phyloP scores from a whole-genome alignment of 1,140 invertebrate genomes.

The Drosophila sturtevanti region DNA sequence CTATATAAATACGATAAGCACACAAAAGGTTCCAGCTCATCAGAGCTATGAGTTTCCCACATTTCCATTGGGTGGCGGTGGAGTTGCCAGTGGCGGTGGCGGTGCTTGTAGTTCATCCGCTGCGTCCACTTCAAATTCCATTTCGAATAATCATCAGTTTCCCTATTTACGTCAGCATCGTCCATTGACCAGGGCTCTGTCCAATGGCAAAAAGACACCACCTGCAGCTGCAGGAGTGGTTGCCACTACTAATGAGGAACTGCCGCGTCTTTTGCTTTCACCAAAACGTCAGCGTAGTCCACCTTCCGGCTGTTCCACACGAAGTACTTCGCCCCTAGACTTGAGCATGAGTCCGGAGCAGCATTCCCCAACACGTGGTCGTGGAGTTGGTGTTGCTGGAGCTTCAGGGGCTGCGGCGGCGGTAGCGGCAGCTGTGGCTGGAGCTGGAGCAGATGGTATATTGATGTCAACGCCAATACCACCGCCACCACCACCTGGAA shows the following conservation, averaged over 20 bases:
- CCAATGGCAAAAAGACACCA: constrained; percentile 67
- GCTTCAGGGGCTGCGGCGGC: constrained; percentile 25
- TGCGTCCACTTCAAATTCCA: constrained; percentile 34
- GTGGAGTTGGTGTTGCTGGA: constrained; percentile 52
- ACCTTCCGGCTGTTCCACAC: constrained; percentile 78
- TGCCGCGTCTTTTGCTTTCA: constrained; percentile 66
- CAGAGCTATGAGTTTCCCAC: constrained; percentile 84
- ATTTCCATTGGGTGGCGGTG: constrained; percentile 62
- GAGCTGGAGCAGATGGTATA: not conserved
- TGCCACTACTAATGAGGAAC: constrained; percentile 1
- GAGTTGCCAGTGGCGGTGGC: not conserved
- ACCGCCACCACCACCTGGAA: constrained; percentile 23
- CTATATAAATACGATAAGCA: constrained; percentile 86
- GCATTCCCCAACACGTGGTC: constrained; percentile 59
- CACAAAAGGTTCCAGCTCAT: constrained; percentile 83
- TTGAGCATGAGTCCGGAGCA: constrained; percentile 68
- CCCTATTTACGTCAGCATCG: constrained; percentile 79
- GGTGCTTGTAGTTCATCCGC: not conserved
- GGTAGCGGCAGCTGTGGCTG: constrained; percentile 21
- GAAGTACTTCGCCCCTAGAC: constrained; percentile 78
- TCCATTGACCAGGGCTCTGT: constrained; percentile 74
- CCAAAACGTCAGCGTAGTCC: constrained; percentile 74
- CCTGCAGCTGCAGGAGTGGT: constrained; percentile 22
- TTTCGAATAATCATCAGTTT: constrained; percentile 42
- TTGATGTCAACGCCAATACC: not conserved